Evolutionary conservation across 2,113 vertebrate species (phyloP).

Genomic region (Percina caprodes): DNA sequence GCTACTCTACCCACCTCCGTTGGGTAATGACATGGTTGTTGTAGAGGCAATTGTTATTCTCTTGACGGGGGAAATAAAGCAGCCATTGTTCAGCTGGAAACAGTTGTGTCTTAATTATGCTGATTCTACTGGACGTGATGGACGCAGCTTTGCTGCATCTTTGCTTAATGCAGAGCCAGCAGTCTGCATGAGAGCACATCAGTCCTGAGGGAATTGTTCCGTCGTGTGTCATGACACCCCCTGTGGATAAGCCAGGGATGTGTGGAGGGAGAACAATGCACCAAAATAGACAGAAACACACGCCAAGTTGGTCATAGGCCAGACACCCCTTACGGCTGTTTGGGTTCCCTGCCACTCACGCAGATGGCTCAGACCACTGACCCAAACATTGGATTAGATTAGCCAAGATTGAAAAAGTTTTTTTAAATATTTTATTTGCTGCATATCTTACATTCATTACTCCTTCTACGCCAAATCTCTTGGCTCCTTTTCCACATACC

Average conservation of each 20-base stretch:
- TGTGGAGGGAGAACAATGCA: neutral
- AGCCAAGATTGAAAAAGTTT: constrained; percentile 16
- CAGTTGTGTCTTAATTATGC: constrained; percentile 49
- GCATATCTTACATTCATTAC: neutral
- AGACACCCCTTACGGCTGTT: constrained; percentile 64
- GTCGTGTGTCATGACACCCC: constrained; percentile 39
- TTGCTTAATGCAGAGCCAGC: constrained; percentile 50
- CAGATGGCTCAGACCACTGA: constrained; percentile 32
- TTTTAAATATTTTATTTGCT: neutral
- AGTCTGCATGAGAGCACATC: constrained; percentile 61
- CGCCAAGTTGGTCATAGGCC: constrained; percentile 56
- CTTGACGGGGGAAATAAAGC: neutral
- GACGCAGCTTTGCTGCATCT: constrained; percentile 20
- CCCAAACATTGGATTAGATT: constrained; percentile 1
- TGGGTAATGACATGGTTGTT: neutral
- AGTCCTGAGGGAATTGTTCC: constrained; percentile 42
- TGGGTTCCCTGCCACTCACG: constrained; percentile 55
- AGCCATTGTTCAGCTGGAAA: constrained; percentile 37
- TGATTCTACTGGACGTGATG: constrained; percentile 39
- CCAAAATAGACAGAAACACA: constrained; percentile 47
- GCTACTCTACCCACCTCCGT: no score
- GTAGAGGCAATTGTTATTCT: neutral
- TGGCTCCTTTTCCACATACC: neutral
- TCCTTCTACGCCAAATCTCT: neutral
- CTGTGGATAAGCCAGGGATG: constrained; percentile 24